Evolutionary conservation across 2,797 vertebrate genomes (phyloP).

Genomic region (Podarcis siculus): DNA sequence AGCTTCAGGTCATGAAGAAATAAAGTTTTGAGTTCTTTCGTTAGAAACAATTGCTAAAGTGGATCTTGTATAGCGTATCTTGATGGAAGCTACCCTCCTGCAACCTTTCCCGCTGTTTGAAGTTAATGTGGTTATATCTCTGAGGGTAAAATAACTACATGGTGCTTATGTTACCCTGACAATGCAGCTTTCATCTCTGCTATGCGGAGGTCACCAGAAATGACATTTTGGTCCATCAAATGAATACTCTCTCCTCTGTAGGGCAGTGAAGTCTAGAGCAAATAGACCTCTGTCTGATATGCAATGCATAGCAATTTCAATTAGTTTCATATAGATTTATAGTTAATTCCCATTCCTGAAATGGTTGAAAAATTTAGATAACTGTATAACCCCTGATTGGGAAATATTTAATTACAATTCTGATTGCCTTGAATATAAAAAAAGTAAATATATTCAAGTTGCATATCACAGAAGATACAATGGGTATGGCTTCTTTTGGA

Average conservation of each 20-base stretch:
- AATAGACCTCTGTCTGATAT: conserved; percentile 64
- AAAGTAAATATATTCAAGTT: not conserved
- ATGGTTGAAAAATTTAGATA: conserved; percentile 68
- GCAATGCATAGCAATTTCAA: conserved; percentile 67
- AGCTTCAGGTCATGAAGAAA: conserved; percentile 15
- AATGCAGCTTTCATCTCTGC: conserved; percentile 56
- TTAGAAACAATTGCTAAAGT: conserved; percentile 38
- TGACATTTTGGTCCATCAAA: conserved; percentile 50
- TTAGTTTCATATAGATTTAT: conserved; percentile 46
- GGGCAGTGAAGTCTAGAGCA: conserved; percentile 46
- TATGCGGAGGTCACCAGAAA: conserved; percentile 65
- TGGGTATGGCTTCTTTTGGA: too few species aligned
- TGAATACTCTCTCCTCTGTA: conserved; percentile 29
- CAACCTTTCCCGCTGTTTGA: conserved; percentile 48
- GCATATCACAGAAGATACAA: too few species aligned
- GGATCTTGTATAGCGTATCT: conserved; percentile 46
- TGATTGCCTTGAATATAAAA: not conserved
- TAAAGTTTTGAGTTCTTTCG: not conserved
- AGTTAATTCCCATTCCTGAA: conserved; percentile 70
- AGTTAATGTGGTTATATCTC: conserved; percentile 37
- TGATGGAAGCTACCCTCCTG: conserved; percentile 32
- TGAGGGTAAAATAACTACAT: conserved; percentile 49
- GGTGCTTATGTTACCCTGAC: conserved; percentile 44
- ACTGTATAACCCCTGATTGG: conserved; percentile 31
- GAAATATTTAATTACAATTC: not conserved